phyloP scores from a whole-genome alignment of 2,797 vertebrate genomes.

The Tokudaia tokunoshimensis region DNA sequence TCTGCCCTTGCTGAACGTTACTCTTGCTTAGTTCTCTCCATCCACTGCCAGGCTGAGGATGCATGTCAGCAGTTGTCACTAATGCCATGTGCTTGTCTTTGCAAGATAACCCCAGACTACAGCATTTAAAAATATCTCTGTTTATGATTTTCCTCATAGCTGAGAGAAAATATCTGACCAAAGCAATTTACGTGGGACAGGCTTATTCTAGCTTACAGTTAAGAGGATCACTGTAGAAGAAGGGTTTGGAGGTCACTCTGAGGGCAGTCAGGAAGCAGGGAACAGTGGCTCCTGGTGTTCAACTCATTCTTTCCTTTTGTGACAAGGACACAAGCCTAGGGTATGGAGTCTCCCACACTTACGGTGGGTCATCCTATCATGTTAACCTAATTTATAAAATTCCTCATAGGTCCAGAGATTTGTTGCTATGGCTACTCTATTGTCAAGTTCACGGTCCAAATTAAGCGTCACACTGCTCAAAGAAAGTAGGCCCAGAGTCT shows the following conservation, averaged over 20 bases:
- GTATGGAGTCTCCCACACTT: background rate
- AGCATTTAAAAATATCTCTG: background rate
- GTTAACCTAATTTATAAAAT: background rate
- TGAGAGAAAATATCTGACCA: background rate
- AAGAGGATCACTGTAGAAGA: fast-evolving
- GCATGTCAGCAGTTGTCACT: background rate
- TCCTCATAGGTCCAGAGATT: background rate
- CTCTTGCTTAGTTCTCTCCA: background rate
- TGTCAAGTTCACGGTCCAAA: background rate
- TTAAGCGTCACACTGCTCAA: background rate
- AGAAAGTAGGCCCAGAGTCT: background rate
- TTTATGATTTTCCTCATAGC: background rate
- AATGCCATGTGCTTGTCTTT: background rate
- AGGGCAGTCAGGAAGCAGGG: background rate
- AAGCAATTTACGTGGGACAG: background rate
- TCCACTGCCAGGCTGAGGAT: background rate
- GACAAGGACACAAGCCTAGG: background rate
- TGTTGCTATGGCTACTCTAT: background rate
- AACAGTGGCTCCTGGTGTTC: background rate
- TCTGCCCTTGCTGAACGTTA: background rate
- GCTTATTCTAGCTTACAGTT: background rate
- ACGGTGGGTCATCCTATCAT: too few species aligned
- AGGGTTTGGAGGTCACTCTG: too few species aligned
- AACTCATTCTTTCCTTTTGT: background rate
- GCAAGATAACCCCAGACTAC: background rate